These are phyloP conservation scores for Drosophila picticornis DNA, from an alignment of 2,888 invertebrate genomes.

Conservation along the genomic window DNA sequence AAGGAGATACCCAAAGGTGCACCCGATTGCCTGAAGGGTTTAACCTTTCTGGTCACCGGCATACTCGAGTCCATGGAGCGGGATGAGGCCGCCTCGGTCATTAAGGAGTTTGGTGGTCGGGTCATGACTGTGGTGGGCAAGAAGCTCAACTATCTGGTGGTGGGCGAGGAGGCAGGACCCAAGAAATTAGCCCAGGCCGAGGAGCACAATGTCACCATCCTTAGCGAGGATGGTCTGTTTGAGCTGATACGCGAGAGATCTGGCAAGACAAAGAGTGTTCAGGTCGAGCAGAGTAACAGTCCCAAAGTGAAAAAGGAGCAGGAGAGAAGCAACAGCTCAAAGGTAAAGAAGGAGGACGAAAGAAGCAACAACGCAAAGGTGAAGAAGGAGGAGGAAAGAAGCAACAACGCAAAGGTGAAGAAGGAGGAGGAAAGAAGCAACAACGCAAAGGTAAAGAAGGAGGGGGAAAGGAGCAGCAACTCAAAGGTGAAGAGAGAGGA, in stretches of 20 bases:
- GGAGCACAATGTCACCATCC: constrained; percentile 89
- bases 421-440: constrained; percentile 12
- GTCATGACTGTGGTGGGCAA: constrained; percentile 90
- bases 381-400: constrained; percentile 38
- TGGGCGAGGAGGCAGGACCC: constrained; percentile 94
- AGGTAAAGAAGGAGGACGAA: constrained; percentile 13
- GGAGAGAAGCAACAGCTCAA: constrained; percentile 20
- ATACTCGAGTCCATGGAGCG: constrained; percentile 94
- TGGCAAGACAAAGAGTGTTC: constrained; percentile 67
- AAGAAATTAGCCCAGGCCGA: constrained; percentile 92
- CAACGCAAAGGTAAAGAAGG: constrained; percentile 25
- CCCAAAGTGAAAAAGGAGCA: constrained; percentile 37
- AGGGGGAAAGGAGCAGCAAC: constrained; percentile 4
- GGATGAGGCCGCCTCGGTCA: constrained; percentile 90
- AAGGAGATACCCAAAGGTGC: constrained; percentile 93
- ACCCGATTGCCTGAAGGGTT: constrained; percentile 89
- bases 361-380: constrained; percentile 31
- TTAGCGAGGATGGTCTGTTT: constrained; percentile 93
- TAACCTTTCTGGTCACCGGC: constrained; percentile 92
- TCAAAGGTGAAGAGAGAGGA: constrained; percentile 16
- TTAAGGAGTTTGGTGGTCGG: constrained; percentile 93
- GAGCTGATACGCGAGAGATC: constrained; percentile 90
- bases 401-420: constrained; percentile 3
- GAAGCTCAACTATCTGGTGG: constrained; percentile 92
- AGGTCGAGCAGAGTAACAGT: constrained; percentile 17